These are phyloP conservation scores for Zosterops lateralis DNA, from an alignment of 2,113 vertebrate genomes.

Conservation along the genomic window DNA sequence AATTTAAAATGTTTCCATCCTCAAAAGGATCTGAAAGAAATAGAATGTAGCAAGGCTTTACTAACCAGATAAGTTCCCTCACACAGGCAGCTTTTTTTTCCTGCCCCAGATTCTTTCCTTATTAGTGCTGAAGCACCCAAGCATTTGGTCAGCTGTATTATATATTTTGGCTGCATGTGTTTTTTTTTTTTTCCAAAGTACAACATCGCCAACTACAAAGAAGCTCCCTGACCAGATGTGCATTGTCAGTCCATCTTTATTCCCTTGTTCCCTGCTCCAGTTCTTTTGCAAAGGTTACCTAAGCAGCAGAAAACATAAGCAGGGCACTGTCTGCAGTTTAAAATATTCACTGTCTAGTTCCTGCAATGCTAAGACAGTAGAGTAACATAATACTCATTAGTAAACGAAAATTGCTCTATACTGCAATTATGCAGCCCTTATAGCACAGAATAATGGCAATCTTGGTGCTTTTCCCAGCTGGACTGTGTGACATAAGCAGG, in stretches of 20 bases:
- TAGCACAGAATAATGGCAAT: neutral
- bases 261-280: neutral
- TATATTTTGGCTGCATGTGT: neutral
- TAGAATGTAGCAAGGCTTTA: neutral
- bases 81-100: neutral
- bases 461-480: neutral
- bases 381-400: neutral
- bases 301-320: neutral
- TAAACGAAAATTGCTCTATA: neutral
- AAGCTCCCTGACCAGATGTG: neutral
- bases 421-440: neutral
- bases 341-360: neutral
- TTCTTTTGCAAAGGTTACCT: conserved; percentile 1
- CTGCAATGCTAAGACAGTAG: neutral
- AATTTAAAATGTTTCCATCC: neutral
- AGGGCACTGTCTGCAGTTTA: neutral
- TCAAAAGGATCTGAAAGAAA: neutral
- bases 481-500: neutral
- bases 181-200: neutral
- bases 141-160: neutral
- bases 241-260: neutral
- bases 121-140: neutral
- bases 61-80: neutral
- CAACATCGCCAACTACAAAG: neutral
- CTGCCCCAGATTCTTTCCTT: neutral